A percentile compares a stretch with the other conserved stretches of the same genome.
phyloP scores from a whole-genome alignment of 1,140 invertebrate genomes.

The Macrobrachium nipponense region DNA sequence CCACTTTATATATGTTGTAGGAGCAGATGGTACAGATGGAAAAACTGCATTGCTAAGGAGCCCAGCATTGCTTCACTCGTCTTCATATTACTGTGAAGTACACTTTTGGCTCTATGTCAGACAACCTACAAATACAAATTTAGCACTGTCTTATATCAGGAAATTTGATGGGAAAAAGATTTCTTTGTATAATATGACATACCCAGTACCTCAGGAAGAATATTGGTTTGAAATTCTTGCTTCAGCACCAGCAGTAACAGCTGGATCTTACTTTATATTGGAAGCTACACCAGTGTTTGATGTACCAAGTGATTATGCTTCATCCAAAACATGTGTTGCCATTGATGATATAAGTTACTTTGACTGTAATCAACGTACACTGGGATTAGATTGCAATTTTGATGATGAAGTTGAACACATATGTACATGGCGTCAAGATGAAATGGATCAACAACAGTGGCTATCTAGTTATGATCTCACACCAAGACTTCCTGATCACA shows the following conservation, averaged over 20 bases:
- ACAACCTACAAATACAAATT: slow-evolving; percentile 17
- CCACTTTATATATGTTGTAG: slow-evolving; percentile 44
- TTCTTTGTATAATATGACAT: slow-evolving; percentile 28
- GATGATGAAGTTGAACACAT: slow-evolving; percentile 5
- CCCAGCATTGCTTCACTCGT: slow-evolving; percentile 24
- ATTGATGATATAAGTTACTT: slow-evolving; percentile 57
- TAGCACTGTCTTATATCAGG: slow-evolving; percentile 28
- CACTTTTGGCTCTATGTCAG: slow-evolving; percentile 52
- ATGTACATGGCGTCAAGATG: slow-evolving; percentile 43
- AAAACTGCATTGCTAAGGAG: slow-evolving; percentile 37
- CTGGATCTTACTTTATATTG: slow-evolving; percentile 18
- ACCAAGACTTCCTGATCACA: slow-evolving; percentile 23
- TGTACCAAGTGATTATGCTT: slow-evolving; percentile 29
- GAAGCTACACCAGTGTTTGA: slow-evolving; percentile 39
- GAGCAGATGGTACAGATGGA: slow-evolving; percentile 32
- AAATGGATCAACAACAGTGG: slow-evolving; percentile 30
- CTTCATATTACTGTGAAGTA: slow-evolving; percentile 50
- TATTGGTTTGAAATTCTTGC: slow-evolving; percentile 43
- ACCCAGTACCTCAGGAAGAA: slow-evolving; percentile 19
- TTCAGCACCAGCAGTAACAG: slow-evolving; percentile 21
- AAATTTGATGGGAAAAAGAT: slow-evolving; percentile 1
- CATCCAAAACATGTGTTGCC: slow-evolving; percentile 32
- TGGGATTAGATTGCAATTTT: slow-evolving; percentile 41
- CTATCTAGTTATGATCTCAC: neutral
- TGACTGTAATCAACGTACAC: slow-evolving; percentile 31